These are phyloP conservation scores for Lindbergichthys nudifrons DNA, from an alignment of 2,797 vertebrate species.

Conservation along the genomic window DNA sequence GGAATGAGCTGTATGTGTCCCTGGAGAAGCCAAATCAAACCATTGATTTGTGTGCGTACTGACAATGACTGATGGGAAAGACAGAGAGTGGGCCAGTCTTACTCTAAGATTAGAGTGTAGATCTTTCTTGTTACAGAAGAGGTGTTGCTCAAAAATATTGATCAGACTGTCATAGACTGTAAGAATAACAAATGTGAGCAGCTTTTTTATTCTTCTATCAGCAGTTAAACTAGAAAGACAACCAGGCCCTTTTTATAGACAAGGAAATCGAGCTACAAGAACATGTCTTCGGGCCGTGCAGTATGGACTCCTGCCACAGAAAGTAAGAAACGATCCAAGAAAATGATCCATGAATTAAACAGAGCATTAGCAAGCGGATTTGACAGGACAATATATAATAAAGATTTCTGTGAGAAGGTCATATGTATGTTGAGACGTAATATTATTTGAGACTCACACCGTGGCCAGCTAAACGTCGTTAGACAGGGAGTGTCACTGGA, in stretches of 20 bases:
- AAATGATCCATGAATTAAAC: conserved; percentile 70
- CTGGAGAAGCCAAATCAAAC: conserved; percentile 37
- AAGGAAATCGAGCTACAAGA: background rate
- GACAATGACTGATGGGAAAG: conserved; percentile 48
- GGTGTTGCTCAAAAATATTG: conserved; percentile 48
- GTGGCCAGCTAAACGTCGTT: background rate
- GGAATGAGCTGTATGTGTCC: conserved; percentile 18
- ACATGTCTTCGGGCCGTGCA: background rate
- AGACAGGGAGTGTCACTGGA: background rate
- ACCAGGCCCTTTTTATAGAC: conserved; percentile 3
- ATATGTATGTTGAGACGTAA: conserved; percentile 51
- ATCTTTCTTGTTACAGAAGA: conserved; percentile 31
- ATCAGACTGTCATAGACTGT: conserved; percentile 35
- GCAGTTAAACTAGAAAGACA: conserved; percentile 1
- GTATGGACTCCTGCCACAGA: conserved; percentile 22
- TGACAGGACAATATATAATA: conserved; percentile 65
- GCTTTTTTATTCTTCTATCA: conserved; percentile 3
- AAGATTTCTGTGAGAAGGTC: conserved; percentile 61
- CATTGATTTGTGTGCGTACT: conserved; percentile 46
- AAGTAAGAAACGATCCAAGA: conserved; percentile 35
- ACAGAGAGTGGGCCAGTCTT: conserved; percentile 24
- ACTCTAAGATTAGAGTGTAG: conserved; percentile 23
- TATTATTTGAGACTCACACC: conserved; percentile 41
- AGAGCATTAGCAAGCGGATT: conserved; percentile 54
- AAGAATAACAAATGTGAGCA: conserved; percentile 33